These are phyloP conservation scores for Aplodontia rufa DNA, from an alignment of 2,113 vertebrate genomes.

Conservation along the genomic window DNA sequence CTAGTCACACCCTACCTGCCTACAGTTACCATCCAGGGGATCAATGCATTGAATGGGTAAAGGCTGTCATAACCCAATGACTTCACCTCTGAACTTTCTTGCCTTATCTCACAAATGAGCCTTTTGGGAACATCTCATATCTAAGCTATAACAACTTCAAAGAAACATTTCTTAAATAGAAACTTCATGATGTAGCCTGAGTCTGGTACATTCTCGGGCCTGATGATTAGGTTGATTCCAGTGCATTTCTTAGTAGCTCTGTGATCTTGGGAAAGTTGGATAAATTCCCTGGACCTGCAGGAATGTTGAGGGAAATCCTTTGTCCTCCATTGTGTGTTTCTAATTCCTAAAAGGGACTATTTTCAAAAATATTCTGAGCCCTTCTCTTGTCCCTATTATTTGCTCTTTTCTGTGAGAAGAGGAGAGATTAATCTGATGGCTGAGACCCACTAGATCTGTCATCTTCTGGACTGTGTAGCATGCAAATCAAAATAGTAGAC, in stretches of 20 bases:
- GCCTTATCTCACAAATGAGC: too few relatives aligned
- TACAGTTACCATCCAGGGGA: too few relatives aligned
- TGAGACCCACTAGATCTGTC: background rate
- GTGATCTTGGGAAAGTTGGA: background rate
- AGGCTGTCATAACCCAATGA: too few relatives aligned
- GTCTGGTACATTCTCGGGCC: background rate
- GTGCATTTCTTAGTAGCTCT: background rate
- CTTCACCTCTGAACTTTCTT: too few relatives aligned
- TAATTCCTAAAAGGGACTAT: background rate
- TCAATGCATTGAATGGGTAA: too few relatives aligned
- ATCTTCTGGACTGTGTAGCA: background rate
- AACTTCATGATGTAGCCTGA: background rate
- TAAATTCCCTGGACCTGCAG: background rate
- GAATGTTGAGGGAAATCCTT: conserved; percentile 4
- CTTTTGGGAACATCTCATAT: too few relatives aligned
- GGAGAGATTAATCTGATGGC: background rate
- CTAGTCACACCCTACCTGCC: too few relatives aligned
- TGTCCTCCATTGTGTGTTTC: background rate
- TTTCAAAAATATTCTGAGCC: background rate
- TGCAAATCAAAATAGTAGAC: background rate
- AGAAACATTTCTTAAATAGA: background rate
- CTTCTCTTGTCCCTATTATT: background rate
- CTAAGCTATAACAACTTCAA: background rate
- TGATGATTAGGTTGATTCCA: background rate
- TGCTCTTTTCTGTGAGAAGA: background rate